Conservation (phyloP, 2,113 vertebrate species). For the Notiomystis cincta region DNA sequence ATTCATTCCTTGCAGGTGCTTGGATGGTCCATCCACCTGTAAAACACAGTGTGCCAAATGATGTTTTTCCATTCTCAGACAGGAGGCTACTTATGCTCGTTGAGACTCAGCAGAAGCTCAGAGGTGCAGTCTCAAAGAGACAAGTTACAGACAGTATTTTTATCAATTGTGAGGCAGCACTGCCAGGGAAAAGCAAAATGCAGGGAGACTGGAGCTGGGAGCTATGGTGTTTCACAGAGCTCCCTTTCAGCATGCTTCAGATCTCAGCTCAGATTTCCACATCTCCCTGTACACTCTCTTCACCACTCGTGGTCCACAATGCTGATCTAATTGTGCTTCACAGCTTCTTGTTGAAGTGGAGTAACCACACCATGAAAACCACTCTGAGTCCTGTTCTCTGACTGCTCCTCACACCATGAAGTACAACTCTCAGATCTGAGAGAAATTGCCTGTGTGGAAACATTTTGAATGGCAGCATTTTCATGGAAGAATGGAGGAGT, state of each 20-base stretch:
- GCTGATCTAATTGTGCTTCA: not conserved
- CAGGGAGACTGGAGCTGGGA: not conserved
- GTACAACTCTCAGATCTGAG: not conserved
- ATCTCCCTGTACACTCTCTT: not conserved
- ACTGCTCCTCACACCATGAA: not conserved
- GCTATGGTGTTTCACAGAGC: not conserved
- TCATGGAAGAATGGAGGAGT: not conserved
- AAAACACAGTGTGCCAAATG: not conserved
- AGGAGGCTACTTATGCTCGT: rapidly evolving
- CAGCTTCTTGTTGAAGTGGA: not conserved
- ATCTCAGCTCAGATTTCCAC: not conserved
- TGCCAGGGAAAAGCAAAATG: not conserved
- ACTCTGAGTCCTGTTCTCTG: not conserved
- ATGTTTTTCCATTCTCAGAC: not conserved
- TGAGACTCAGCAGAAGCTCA: not conserved
- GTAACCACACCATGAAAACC: too few relatives aligned
- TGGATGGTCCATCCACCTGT: not conserved
- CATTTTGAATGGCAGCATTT: not conserved
- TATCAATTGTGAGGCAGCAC: not conserved
- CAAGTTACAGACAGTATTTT: not conserved
- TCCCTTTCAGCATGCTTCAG: not conserved
- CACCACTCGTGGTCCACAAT: not conserved
- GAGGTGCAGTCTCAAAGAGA: not conserved
- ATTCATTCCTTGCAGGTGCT: not conserved
- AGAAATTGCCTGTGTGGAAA: not conserved